These are phyloP conservation scores for Drosophila robusta DNA, from an alignment of 2,888 invertebrate species.

Conservation along the genomic window DNA sequence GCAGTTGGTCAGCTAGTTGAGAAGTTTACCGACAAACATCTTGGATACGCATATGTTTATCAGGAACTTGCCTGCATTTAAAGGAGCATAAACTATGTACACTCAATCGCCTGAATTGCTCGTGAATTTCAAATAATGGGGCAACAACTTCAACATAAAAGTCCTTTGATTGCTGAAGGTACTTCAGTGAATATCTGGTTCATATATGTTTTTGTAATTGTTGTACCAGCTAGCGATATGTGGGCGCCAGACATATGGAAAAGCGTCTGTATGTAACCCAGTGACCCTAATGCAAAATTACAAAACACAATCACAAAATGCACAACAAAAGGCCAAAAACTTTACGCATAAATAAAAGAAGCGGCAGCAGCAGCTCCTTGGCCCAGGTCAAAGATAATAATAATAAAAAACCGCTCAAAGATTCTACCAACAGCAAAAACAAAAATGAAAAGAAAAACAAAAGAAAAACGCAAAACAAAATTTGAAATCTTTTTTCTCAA, in stretches of 20 bases:
- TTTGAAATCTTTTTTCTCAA: slow-evolving; percentile 43
- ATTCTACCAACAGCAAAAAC: slow-evolving; percentile 45
- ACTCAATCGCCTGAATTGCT: slow-evolving; percentile 1
- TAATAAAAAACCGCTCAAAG: slow-evolving; percentile 73
- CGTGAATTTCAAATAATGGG: slow-evolving; percentile 9
- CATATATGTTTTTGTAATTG: slow-evolving; percentile 16
- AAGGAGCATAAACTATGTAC: background rate
- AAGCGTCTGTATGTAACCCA: slow-evolving; percentile 11
- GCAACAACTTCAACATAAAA: slow-evolving; percentile 1
- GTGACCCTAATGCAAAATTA: slow-evolving; percentile 42
- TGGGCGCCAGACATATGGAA: slow-evolving; percentile 17
- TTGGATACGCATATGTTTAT: slow-evolving; percentile 13
- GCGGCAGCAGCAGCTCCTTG: slow-evolving; percentile 24
- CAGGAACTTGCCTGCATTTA: slow-evolving; percentile 1
- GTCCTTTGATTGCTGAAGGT: background rate
- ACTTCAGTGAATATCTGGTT: background rate
- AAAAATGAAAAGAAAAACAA: slow-evolving; percentile 32
- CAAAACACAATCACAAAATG: slow-evolving; percentile 30
- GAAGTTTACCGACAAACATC: background rate
- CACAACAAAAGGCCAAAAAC: slow-evolving; percentile 41
- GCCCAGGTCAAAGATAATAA: slow-evolving; percentile 74
- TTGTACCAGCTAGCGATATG: background rate
- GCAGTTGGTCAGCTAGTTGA: slow-evolving; percentile 12
- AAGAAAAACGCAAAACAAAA: slow-evolving; percentile 36
- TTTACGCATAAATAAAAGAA: slow-evolving; percentile 65